Base-by-base conservation (phyloP, 2,888 invertebrate species). In the Charanyca ferruginea region DNA sequence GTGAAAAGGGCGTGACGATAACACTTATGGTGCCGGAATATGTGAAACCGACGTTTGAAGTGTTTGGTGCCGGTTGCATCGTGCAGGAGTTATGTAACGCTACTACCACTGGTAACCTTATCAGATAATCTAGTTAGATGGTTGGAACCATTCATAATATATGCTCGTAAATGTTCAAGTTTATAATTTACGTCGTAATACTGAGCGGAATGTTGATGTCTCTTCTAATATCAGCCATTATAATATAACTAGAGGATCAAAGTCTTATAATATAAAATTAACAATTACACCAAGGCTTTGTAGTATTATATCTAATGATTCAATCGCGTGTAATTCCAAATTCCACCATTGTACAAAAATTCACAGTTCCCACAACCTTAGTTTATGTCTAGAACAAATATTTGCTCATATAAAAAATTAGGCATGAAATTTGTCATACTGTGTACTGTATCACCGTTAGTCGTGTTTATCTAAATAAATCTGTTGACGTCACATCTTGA, bases 401-500 rank as follows among this genome's bases (percentile, higher is more conserved):
- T 73, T 83, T 73, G 59, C 41, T 22, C 28, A 60, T 47, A 42
- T 48, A 57, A 58, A 73, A 80, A 70, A 23, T 22, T 72, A 73
- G 66, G 51, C 71, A 75, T 59, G 71, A 53, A 61, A 49, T 58
- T 66, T 63, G 35, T 45, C 55, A 48, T 60, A 53, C 58, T 62
- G 61, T 51, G 48, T 44, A 53, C 55, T 55, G 54, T 83, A 75
- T 69, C 67, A 69, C 77, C 61, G 73, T 70, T 68, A 73, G 54
- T 74, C 54, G 47, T 66, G 73, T 79, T 74, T 77, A 72, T 68
- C 52, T 67, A 77, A 71, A 74, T 75, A 62, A 70, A 67, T 41
- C 32, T 35, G 23, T 51, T 85, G 85, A 83, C 81, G 81, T 82
- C 85, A 83, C 67, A 62, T 66, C 57, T 65, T 73, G 64, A 73